Evolutionary conservation across 2,113 vertebrate species (phyloP).

Genomic region (Sinosuthora webbiana): DNA sequence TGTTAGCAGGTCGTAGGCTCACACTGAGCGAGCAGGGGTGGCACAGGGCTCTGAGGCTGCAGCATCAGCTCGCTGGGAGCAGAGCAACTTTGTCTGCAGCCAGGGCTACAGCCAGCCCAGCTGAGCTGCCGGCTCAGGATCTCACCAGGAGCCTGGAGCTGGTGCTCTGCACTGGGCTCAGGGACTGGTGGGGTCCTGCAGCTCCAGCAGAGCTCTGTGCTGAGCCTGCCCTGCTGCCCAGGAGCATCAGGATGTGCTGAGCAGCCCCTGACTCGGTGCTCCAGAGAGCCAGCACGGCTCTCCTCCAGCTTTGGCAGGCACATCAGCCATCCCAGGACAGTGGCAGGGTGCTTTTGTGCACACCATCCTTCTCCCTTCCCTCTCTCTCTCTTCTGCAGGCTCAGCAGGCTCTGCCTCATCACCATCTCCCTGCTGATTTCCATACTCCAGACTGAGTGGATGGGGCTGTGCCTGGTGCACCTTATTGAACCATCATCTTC

Average conservation of each 20-base stretch:
- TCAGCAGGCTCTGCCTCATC: neutral
- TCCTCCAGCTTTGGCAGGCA: neutral
- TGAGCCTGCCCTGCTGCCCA: neutral
- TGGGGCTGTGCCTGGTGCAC: neutral
- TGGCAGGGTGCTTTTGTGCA: neutral
- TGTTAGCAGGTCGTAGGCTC: neutral
- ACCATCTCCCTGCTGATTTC: neutral
- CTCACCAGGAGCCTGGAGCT: neutral
- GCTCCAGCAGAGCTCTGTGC: neutral
- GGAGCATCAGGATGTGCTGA: neutral
- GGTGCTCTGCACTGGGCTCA: neutral
- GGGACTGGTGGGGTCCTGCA: neutral
- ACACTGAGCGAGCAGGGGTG: neutral
- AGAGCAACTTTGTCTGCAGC: neutral
- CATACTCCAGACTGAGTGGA: rapidly evolving
- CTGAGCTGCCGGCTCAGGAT: neutral
- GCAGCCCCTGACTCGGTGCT: neutral
- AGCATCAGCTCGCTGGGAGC: neutral
- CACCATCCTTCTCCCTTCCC: rapidly evolving
- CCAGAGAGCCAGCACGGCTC: neutral
- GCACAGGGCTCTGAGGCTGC: neutral
- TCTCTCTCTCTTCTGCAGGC: neutral
- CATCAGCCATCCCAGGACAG: neutral
- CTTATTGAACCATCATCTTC: neutral
- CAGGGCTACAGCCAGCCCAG: neutral